Evolutionary conservation across 2,113 vertebrate genomes (phyloP), one percentile per base, ranked within the genome.

Genomic region (Fukomys damarensis): DNA sequence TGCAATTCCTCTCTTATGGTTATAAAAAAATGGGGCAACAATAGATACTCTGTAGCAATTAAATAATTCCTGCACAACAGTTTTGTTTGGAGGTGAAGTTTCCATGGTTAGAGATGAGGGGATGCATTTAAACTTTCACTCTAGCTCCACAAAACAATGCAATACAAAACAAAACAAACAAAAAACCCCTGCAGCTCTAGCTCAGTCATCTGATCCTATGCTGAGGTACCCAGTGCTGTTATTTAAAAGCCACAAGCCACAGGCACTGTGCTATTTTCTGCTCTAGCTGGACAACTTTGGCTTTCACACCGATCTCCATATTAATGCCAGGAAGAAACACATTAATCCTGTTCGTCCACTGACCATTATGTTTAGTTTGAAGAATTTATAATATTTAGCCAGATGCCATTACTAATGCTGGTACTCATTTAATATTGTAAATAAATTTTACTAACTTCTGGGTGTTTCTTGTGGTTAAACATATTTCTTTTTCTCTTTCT

Each of bases 371-470:
- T 92, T 96, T 95, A 77, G 58, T 87, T 84, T 59, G 59, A 95
- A 90, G 65, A 94, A 68, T 84, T 94, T 74, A 46, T 56, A 93
- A 41, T 86, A 38, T 88, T 96, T 74, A 86, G 82, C 43, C 70
- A 90, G 92, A 95, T 90, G 63, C 66, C 95, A 22, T 96, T 91
- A 80, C 77, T 95, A 89, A 92, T 91, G 94, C 54, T 97, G 65
- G n/a, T 56, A 92, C 76, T 96, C 54, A 85, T 0, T 88, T 66
- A 20, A 43, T 49, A 96, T 66, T 76, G 26, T 94, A 54, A 97
- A 84, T 92, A 74, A 20, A 89, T 80, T 56, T 85, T 59, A 43
- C 63, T 77, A 7, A 85, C 11, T 88, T 74, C 7, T 93, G 79
- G 20, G 88, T 95, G 41, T 85, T 94, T 94, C 65, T 94, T 74